Evolutionary conservation across 2,888 invertebrate genomes (phyloP), one percentile per base, ranked within the genome.

Genomic region (Lysandra bellargus): DNA sequence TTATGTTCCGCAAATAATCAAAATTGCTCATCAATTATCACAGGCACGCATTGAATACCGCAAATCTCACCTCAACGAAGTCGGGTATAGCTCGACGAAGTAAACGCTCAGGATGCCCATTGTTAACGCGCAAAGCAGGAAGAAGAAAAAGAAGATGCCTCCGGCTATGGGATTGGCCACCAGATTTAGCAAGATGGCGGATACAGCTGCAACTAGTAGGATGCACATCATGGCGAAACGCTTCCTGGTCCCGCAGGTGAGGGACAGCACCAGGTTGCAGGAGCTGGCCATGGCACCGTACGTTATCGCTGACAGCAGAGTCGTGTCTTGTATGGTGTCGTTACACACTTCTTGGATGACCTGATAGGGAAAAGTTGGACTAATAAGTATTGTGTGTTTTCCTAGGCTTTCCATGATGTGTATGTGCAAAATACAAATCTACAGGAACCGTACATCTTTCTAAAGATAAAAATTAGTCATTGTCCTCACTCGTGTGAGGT

Each of bases 21-120:
- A 74, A 12, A 72, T 72, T 72, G n/a, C 44, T 74, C 4, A 9
- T 44, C 7, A 17, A 44, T 1, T 9, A n/a, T 49, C 4, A 74
- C 49, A 44, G 74, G 74, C 73, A 53, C 61, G 30, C 40, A 78
- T 77, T n/a, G 76, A 73, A 60, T 44, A n/a, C 60, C 72, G 6
- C 44, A 76, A n/a, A 79, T 82, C 87, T 86, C 69, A 94, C 94
- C 94, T 92, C n/a, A 93, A 85, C 74, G 91, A 90, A 23, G 95
- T 94, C 4, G 95, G 94, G 78, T 94, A 94, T 4, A 95, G 84
- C 82, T 95, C 94, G 75, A 95, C 94, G 77, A 93, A 94, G 80
- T 94, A 94, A 0, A 95, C 94, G 79, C 94, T 93, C 64, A 95
- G 83, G 1, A 95, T 87, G 0, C 95, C 95, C 92, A 94, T 94